These are phyloP conservation scores for Lycodopsis pacificus DNA, from an alignment of 2,797 vertebrate species.

Conservation along the genomic window DNA sequence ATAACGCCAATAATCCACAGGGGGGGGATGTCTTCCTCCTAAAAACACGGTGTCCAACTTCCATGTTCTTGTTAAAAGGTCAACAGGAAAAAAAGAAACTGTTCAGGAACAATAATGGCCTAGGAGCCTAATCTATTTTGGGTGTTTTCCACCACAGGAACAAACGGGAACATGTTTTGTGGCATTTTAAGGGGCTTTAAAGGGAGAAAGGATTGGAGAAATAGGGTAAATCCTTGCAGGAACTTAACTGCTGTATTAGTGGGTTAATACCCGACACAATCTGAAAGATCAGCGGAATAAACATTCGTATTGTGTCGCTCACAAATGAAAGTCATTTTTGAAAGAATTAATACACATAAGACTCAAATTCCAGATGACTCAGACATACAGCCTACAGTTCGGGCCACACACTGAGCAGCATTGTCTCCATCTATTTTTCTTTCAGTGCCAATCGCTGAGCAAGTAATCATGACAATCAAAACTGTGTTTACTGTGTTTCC, in stretches of 20 bases:
- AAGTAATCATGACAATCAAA: conserved; percentile 45
- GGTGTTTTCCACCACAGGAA: conserved; percentile 20
- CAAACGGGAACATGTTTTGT: conserved; percentile 24
- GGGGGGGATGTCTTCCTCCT: not conserved
- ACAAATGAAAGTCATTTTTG: not conserved
- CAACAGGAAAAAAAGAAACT: conserved; percentile 24
- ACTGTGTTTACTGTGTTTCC: conserved; percentile 37
- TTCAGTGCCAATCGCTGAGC: not conserved
- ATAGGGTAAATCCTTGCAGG: conserved; percentile 53
- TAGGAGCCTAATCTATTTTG: not conserved
- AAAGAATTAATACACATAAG: not conserved
- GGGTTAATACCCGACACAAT: conserved; percentile 47
- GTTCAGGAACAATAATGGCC: conserved; percentile 4
- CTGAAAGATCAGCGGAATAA: conserved; percentile 41
- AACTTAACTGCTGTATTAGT: conserved; percentile 56
- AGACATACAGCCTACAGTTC: not conserved
- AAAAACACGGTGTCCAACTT: conserved; percentile 26
- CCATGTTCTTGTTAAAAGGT: conserved; percentile 25
- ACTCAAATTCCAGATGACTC: conserved; percentile 2
- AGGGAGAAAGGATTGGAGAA: conserved; percentile 35
- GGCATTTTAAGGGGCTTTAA: conserved; percentile 68
- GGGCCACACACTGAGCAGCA: not conserved
- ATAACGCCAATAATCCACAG: not conserved
- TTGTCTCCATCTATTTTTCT: conserved; percentile 6
- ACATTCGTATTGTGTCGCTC: not conserved